Percentiles rank a stretch among this genome's conserved stretches.
phyloP scores from a whole-genome alignment of 2,113 vertebrate species.

The Ochotona curzoniae region DNA sequence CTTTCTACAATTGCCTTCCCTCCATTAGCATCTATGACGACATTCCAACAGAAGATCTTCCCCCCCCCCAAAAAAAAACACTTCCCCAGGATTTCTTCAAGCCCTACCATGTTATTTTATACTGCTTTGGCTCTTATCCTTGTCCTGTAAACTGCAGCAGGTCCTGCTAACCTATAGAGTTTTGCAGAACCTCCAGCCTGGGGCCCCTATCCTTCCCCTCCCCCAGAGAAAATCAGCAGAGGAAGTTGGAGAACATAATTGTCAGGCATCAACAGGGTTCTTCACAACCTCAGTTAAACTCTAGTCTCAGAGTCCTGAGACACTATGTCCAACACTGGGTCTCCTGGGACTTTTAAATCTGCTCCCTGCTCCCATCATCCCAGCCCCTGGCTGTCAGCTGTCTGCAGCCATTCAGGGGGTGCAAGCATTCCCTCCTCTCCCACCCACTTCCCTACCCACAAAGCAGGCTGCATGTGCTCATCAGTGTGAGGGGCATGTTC shows the following conservation, averaged over 20 bases:
- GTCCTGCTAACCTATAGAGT: background rate
- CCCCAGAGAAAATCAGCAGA: too few relatives aligned
- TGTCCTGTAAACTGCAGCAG: background rate
- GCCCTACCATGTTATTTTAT: background rate
- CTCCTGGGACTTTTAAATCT: background rate
- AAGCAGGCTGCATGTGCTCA: background rate
- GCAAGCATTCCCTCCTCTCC: background rate
- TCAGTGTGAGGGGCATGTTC: background rate
- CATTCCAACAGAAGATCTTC: background rate
- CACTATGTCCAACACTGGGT: background rate
- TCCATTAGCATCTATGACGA: background rate
- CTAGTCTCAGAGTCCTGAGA: background rate
- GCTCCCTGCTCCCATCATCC: background rate
- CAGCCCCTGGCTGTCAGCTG: background rate
- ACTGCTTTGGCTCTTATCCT: background rate
- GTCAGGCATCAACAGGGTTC: background rate
- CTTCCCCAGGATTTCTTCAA: background rate
- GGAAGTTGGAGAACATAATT: background rate
- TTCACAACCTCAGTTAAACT: background rate
- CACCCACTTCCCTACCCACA: too few relatives aligned
- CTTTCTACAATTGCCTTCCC: background rate
- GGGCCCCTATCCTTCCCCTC: background rate
- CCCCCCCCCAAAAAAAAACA: background rate
- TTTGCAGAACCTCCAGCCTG: background rate
- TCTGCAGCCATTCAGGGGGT: background rate